Evolutionary conservation across 2,113 vertebrate genomes (phyloP).

Genomic region (Varanus komodoensis): DNA sequence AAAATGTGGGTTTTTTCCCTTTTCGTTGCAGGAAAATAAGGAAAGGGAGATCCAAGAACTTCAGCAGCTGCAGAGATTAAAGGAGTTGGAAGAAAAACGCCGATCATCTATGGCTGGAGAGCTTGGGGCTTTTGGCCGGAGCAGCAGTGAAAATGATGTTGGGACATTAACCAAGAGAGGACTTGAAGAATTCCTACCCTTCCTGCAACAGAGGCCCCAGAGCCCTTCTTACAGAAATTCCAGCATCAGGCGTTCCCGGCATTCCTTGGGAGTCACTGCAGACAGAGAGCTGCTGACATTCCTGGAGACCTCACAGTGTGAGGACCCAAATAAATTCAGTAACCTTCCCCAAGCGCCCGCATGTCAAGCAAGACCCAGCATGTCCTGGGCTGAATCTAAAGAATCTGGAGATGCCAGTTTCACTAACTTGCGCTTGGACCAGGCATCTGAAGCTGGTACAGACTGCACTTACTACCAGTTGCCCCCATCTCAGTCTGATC

Average conservation of each 20-base stretch:
- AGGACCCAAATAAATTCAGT: constrained; percentile 84
- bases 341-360: constrained; percentile 86
- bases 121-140: constrained; percentile 84
- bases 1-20: constrained; percentile 22
- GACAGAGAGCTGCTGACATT: constrained; percentile 89
- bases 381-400: constrained; percentile 79
- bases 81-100: constrained; percentile 89
- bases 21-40: constrained; percentile 84
- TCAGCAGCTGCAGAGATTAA: constrained; percentile 82
- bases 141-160: constrained; percentile 96
- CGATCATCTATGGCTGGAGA: constrained; percentile 84
- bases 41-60: constrained; percentile 89
- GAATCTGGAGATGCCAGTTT: constrained; percentile 75
- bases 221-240: constrained; percentile 86
- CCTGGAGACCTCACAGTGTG: constrained; percentile 82
- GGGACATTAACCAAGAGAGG: constrained; percentile 88
- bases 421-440: constrained; percentile 63
- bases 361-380: constrained; percentile 67
- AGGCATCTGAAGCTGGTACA: constrained; percentile 37
- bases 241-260: constrained; percentile 89
- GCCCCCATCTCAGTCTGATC: constrained; percentile 41
- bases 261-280: constrained; percentile 81
- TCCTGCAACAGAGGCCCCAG: constrained; percentile 85
- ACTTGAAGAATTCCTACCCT: constrained; percentile 81
- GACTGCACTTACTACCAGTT: constrained; percentile 27